These are phyloP conservation scores for Idaea dimidiata DNA, from an alignment of 2,888 invertebrate species.

Conservation along the genomic window DNA sequence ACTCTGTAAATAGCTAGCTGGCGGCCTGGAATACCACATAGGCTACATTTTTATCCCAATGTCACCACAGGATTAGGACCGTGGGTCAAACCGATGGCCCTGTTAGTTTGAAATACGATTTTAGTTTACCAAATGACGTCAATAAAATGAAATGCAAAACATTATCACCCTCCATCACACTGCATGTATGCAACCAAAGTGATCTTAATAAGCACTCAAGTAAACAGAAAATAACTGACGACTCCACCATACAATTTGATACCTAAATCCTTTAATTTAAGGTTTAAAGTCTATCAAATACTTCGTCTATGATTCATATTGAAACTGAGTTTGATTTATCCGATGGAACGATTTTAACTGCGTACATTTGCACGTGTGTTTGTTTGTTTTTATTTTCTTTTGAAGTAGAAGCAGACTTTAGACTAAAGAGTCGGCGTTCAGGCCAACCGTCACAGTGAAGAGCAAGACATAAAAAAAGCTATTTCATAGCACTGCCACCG, in stretches of 20 bases:
- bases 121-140: neutral
- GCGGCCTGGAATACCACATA: too few relatives aligned
- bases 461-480: too few relatives aligned
- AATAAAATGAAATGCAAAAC: neutral
- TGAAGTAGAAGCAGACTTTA: conserved; percentile 10
- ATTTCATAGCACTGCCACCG: too few relatives aligned
- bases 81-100: neutral
- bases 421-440: neutral
- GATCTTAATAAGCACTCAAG: conserved; percentile 39
- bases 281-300: neutral
- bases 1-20: too few relatives aligned
- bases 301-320: conserved; percentile 46
- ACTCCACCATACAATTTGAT: conserved; percentile 15
- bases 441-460: too few relatives aligned
- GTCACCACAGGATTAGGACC: neutral
- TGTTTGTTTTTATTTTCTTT: conserved; percentile 31
- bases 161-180: conserved; percentile 29
- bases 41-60: neutral
- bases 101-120: neutral
- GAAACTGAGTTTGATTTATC: conserved; percentile 57
- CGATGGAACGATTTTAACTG: conserved; percentile 50
- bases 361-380: conserved; percentile 52
- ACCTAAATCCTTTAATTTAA: conserved; percentile 19
- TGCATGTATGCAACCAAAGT: conserved; percentile 39
- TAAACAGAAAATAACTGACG: conserved; percentile 12